A percentile compares a stretch with the other conserved stretches of the same genome.
Evolutionary conservation across 2,888 invertebrate species (phyloP).

Genomic region (Cistogaster globosa): DNA sequence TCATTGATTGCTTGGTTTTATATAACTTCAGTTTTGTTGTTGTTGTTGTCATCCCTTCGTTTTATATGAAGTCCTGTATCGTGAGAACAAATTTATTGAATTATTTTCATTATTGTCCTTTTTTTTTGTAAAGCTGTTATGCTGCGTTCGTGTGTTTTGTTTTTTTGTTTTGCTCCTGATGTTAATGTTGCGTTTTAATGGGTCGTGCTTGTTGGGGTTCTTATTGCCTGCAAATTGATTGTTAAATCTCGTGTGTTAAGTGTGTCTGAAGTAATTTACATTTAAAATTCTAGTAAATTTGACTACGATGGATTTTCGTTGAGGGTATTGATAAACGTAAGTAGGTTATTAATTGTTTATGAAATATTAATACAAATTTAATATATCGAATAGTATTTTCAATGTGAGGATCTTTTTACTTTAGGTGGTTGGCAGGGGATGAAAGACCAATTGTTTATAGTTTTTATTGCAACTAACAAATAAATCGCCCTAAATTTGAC

Average conservation of each 20-base stretch:
- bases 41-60: conserved; percentile 20
- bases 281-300: conserved; percentile 36
- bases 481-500: no score
- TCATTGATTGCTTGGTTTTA: conserved; percentile 61
- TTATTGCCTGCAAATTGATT: conserved; percentile 66
- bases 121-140: conserved; percentile 36
- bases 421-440: no score
- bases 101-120: conserved; percentile 66
- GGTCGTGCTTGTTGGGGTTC: conserved; percentile 62
- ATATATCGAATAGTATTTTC: no score
- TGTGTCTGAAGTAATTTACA: conserved; percentile 67
- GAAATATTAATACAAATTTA: not conserved
- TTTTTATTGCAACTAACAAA: no score
- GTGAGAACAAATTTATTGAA: conserved; percentile 68
- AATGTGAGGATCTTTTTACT: no score
- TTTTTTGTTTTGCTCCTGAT: conserved; percentile 8
- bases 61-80: conserved; percentile 52
- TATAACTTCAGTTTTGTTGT: conserved; percentile 14
- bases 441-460: no score
- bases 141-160: conserved; percentile 25
- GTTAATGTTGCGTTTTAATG: conserved; percentile 62
- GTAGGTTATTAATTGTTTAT: conserved; percentile 18
- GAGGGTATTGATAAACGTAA: not conserved
- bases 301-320: not conserved
- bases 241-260: conserved; percentile 68